Base-by-base conservation (phyloP, 2,797 vertebrate species). In the Ctenopoma kingsleyae region DNA sequence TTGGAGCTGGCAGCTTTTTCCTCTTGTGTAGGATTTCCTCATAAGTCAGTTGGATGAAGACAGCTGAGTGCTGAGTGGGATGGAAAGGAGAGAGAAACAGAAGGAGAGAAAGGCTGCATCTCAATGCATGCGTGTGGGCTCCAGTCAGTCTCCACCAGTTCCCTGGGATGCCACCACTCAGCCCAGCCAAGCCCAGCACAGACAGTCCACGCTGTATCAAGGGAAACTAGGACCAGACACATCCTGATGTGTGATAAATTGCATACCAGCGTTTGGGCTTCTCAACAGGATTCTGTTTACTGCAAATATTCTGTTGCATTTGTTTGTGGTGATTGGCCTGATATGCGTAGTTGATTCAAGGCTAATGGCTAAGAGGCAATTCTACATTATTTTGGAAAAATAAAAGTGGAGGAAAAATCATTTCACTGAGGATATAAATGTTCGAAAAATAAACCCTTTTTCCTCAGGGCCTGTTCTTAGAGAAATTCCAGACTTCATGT, bases 301-400 rank as follows among this genome's bases (percentile, higher is more conserved):
- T 57, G 65, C 74, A 82, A 60, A 87, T 88, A 81, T 79, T 74
- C 52, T 35, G 22, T 82, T 71, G 61, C 46, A 55, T 65, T 78
- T 20, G 36, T 85, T 87, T 86, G 58, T 77, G 85, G 86, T 89
- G 78, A 84, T 84, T 76, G 78, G 85, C 82, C 89, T 91, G 81
- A 71, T 92, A 93, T 92, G 90, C 90, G 92, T 93, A 86, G 83
- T 87, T 91, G 87, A 92, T 92, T 78, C 82, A 65, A 77, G 73
- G 84, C 73, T 88, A 89, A 90, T 84, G 87, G 81, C 71, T 84
- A 67, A 55, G 76, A 86, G 83, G 87, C 74, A 69, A 54, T 69
- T 80, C 72, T 61, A 54, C 78, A 56, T 59, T 81, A 76, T 84
- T 82, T 61, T 49, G 68, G 74, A 70, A 76, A 72, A 86, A 40